These are phyloP conservation scores for Timema podura DNA, from an alignment of 2,888 invertebrate species.

Conservation along the genomic window DNA sequence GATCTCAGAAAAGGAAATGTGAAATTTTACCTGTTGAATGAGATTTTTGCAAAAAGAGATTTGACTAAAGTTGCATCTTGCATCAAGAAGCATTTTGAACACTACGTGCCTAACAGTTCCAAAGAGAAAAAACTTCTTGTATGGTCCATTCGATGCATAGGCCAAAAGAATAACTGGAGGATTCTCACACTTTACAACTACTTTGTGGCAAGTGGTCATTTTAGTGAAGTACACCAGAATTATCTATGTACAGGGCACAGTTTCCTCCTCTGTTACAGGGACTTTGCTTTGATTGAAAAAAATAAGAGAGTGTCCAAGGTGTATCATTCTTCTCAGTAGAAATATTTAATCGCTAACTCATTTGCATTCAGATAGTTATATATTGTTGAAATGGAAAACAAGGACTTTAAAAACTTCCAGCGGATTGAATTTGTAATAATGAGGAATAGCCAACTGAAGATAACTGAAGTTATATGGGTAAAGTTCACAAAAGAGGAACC, in stretches of 20 bases:
- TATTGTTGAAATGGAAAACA: constrained; percentile 4
- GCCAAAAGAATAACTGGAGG: constrained; percentile 1
- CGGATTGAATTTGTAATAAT: background rate
- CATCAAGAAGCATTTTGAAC: background rate
- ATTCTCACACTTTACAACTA: constrained; percentile 7
- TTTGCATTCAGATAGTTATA: background rate
- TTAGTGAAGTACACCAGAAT: background rate
- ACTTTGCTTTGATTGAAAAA: constrained; percentile 4
- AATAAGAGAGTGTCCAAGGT: background rate
- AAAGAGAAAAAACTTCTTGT: background rate
- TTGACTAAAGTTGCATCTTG: background rate
- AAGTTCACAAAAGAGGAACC: constrained; percentile 12
- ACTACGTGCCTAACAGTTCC: background rate
- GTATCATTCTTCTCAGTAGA: background rate
- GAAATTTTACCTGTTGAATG: background rate
- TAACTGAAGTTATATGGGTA: background rate
- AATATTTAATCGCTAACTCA: background rate
- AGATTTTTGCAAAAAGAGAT: background rate
- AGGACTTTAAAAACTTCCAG: background rate
- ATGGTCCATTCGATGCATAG: constrained; percentile 3
- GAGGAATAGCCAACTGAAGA: constrained; percentile 10
- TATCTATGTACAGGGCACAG: background rate
- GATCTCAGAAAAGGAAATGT: background rate
- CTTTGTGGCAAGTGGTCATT: background rate
- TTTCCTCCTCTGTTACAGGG: background rate